These are phyloP conservation scores for Streptopelia turtur DNA, from an alignment of 2,797 vertebrate genomes.

Conservation along the genomic window DNA sequence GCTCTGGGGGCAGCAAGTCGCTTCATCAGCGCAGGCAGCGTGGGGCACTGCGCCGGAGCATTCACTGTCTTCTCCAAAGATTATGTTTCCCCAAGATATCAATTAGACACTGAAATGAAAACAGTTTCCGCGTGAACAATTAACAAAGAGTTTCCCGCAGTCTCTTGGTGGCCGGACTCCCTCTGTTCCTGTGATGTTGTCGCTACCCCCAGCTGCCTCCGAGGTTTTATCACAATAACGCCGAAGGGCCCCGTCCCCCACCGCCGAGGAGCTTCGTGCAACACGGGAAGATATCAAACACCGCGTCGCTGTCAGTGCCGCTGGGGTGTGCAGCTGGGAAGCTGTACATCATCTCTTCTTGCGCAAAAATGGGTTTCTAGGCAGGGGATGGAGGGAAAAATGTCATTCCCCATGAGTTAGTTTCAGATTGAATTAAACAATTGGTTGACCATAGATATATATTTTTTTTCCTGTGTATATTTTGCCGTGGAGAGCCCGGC, in stretches of 20 bases:
- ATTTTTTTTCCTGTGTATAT: neutral
- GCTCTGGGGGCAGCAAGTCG: neutral
- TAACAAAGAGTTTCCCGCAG: constrained; percentile 12
- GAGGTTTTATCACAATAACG: neutral
- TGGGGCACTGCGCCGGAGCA: neutral
- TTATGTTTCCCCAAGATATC: constrained; percentile 9
- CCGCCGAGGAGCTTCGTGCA: neutral
- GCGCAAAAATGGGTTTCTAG: neutral
- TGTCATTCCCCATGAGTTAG: constrained; percentile 6
- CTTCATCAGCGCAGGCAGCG: rapidly evolving
- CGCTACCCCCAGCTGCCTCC: neutral
- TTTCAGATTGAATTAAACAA: constrained; percentile 48
- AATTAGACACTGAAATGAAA: constrained; percentile 40
- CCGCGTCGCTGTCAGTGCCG: neutral
- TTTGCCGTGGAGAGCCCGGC: neutral
- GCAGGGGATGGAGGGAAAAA: constrained; percentile 4
- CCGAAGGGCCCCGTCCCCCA: neutral
- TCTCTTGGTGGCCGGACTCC: neutral
- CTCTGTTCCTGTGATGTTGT: neutral
- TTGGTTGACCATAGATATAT: neutral
- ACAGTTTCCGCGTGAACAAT: constrained; percentile 32
- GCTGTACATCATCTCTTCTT: constrained; percentile 38
- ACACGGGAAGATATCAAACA: neutral
- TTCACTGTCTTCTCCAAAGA: neutral
- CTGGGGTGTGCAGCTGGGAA: constrained; percentile 12